Evolutionary conservation across 2,888 invertebrate genomes (phyloP).

Genomic region (Caenorhabditis imperialis): DNA sequence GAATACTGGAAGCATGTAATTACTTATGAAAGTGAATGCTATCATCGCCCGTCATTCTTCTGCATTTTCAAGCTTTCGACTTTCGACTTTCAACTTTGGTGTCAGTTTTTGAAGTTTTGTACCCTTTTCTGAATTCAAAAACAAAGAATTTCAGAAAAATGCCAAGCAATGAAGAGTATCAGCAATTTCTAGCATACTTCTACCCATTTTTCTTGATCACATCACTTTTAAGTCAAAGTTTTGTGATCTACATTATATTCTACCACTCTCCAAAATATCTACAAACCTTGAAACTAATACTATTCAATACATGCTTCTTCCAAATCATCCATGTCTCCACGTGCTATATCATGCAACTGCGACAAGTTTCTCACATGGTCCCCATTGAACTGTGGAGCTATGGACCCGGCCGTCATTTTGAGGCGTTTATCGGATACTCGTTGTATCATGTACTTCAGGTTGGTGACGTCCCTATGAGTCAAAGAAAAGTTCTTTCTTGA

Average conservation of each 20-base stretch:
- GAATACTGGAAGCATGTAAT: no score
- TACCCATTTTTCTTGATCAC: constrained; percentile 11
- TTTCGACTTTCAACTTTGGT: no score
- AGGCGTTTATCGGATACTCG: constrained; percentile 15
- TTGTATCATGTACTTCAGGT: constrained; percentile 33
- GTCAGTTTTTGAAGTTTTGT: no score
- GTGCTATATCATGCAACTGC: constrained; percentile 21
- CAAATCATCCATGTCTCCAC: constrained; percentile 18
- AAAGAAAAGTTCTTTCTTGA: no score
- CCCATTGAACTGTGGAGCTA: constrained; percentile 41
- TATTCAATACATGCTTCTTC: constrained; percentile 19
- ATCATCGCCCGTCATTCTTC: no score
- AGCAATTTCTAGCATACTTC: background rate
- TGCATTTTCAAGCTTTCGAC: no score
- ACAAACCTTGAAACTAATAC: constrained; percentile 6
- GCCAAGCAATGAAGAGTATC: no score
- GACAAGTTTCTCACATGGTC: constrained; percentile 12
- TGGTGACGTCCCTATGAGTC: no score
- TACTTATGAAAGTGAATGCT: no score
- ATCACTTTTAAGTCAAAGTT: constrained; percentile 13
- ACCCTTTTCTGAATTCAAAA: no score
- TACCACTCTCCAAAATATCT: constrained; percentile 19
- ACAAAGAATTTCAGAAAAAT: no score
- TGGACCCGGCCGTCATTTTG: constrained; percentile 12
- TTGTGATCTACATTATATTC: constrained; percentile 8